Evolutionary conservation across 92 coral and sea anemone species (phyloP).

Genomic region (Siderastrea siderea): DNA sequence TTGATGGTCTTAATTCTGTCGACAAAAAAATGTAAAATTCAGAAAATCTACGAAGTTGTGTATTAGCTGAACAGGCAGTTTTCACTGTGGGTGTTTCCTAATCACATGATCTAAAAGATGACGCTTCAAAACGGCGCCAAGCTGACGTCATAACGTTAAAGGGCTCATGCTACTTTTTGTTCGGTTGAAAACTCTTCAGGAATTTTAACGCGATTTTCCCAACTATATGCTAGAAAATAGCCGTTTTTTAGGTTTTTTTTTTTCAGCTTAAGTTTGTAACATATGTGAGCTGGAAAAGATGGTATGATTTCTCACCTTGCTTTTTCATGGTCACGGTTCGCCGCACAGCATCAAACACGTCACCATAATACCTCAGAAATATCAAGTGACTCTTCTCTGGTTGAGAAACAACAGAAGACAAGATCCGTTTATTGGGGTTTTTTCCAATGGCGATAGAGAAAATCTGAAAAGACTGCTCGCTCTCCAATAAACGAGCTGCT

Average conservation of each 20-base stretch:
- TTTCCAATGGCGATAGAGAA: conserved; percentile 79
- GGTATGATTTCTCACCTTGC: conserved; percentile 35
- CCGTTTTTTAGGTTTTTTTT: too few relatives aligned
- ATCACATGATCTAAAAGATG: too few relatives aligned
- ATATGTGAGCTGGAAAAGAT: not conserved
- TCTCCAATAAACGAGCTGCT: conserved; percentile 64
- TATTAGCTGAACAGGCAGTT: too few relatives aligned
- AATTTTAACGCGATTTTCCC: not conserved
- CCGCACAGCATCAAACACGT: conserved; percentile 74
- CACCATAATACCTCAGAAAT: conserved; percentile 59
- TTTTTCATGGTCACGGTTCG: conserved; percentile 53
- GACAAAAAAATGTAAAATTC: too few relatives aligned
- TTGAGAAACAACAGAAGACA: conserved; percentile 68
- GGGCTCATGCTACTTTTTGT: not conserved
- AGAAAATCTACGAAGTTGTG: too few relatives aligned
- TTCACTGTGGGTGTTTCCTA: too few relatives aligned
- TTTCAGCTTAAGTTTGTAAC: not conserved
- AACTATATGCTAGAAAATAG: too few relatives aligned
- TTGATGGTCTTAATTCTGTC: too few relatives aligned
- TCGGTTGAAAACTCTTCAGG: not conserved
- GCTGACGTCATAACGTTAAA: not conserved
- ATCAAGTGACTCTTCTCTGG: conserved; percentile 75
- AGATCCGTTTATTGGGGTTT: conserved; percentile 54
- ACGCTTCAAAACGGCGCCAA: too few relatives aligned
- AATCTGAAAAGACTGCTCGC: conserved; percentile 62